Conservation (phyloP, 2,888 invertebrate species). For the Drosophila atroscutellata region DNA sequence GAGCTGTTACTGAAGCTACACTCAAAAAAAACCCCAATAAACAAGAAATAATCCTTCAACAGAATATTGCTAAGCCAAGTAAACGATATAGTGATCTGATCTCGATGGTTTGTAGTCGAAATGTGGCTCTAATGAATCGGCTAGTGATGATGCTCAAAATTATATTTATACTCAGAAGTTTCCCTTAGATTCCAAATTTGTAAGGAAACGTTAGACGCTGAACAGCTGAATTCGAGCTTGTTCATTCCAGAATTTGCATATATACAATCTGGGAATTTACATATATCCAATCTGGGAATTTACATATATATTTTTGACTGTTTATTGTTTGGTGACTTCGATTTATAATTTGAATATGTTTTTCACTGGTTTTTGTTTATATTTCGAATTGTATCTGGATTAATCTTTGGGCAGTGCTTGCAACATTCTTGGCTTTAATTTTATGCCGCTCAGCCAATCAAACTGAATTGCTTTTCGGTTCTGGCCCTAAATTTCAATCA, state of each 20-base stretch:
- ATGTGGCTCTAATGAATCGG: background rate
- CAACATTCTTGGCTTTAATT: background rate
- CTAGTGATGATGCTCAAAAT: background rate
- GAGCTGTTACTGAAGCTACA: constrained; percentile 6
- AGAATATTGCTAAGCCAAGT: no score
- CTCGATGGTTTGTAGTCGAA: background rate
- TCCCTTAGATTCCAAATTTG: background rate
- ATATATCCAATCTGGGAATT: background rate
- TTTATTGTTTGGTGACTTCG: background rate
- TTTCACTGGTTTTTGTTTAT: background rate
- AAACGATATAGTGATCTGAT: background rate
- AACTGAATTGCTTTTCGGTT: background rate
- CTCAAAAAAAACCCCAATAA: background rate
- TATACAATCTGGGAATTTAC: background rate
- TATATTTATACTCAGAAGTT: background rate
- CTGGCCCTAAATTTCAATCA: background rate
- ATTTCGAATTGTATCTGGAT: background rate
- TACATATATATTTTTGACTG: background rate
- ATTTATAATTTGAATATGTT: background rate
- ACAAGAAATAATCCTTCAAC: no score
- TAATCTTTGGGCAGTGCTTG: background rate
- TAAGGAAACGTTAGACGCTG: background rate
- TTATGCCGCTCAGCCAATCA: background rate
- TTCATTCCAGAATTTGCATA: background rate
- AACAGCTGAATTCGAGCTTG: background rate